Evolutionary conservation across 2,113 vertebrate genomes (phyloP).

Genomic region (Platysteira castanea): DNA sequence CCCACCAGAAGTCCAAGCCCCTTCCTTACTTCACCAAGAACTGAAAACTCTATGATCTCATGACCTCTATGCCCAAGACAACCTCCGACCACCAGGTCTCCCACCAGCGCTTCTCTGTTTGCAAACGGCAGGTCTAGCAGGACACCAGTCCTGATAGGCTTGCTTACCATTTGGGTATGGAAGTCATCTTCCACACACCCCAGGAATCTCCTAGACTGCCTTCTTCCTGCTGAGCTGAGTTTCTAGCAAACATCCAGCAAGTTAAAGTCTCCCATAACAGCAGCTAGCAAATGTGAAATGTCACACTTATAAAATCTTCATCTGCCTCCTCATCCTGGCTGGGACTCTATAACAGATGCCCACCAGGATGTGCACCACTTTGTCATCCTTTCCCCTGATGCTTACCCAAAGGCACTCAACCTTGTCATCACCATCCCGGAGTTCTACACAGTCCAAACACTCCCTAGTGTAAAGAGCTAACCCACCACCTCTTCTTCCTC

Average conservation of each 20-base stretch:
- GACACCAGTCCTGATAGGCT: background rate
- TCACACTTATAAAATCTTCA: too few species aligned
- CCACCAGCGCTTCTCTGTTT: background rate
- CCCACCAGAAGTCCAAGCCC: background rate
- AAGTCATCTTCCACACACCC: background rate
- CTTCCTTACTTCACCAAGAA: background rate
- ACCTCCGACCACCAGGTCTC: background rate
- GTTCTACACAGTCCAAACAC: background rate
- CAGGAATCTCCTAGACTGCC: background rate
- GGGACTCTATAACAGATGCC: background rate
- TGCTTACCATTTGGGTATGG: background rate
- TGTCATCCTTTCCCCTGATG: background rate
- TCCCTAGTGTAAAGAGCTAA: background rate
- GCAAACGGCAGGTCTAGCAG: background rate
- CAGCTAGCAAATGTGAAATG: accelerated
- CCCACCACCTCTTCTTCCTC: background rate
- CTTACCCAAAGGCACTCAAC: background rate
- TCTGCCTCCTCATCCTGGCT: background rate
- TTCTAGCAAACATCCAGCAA: background rate
- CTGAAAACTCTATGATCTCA: background rate
- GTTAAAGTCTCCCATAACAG: background rate
- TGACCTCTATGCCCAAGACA: background rate
- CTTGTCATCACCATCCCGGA: background rate
- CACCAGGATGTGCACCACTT: background rate
- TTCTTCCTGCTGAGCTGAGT: background rate